Base-by-base conservation (phyloP, 2,113 vertebrate species). In the Anoura caudifer region DNA sequence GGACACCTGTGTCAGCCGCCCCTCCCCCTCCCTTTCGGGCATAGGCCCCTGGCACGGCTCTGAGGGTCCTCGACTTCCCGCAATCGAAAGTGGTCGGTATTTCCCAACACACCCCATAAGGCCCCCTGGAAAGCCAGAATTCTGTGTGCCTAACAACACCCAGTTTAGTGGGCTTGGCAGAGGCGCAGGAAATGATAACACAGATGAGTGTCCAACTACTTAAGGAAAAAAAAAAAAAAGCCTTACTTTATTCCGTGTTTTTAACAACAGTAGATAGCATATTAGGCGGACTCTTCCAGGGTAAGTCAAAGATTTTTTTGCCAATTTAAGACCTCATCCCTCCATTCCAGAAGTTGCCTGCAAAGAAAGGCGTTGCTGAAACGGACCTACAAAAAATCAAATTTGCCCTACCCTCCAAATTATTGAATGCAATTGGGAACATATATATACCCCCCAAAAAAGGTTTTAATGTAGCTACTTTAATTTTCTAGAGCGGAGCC, bases 1-100 rank as follows among this genome's bases (percentile, higher is more conserved):
- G 5, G 52, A 20, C 15, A 0, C 45, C 15, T 3, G 12, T 4
- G 45, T 28, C 47, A 1, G 15, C 4, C 19, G 13, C 59, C 26
- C 59, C 28, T 28, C 19, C 4, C 2, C 16, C 61, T 1, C 3
- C 12, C 69, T 28, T 2, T 5, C 9, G 0, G n/a, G 19, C 2
- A 0, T 1, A 5, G 19, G 31, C 1, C 13, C 0, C 0, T 11
- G 1, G 1, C 19, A 0, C 4, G 1, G 38, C 5, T 43, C 24
- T 0, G 4, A 52, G 33, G 22, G 12, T 79, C 52, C 26, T 63
- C 16, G 26, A 31, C 45, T 33, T 33, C 11, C 45, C 38, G 22
- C 38, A 24, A 7, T 63, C 5, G 3, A 67, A 67, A 2, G 38
- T 12, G 77, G 16, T 52, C 20, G 28, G 17, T 63, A 13, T 76